Evolutionary conservation across 2,797 vertebrate species (phyloP), one percentile per base, ranked within the genome.

Genomic region (Helicolenus hilgendorfi): DNA sequence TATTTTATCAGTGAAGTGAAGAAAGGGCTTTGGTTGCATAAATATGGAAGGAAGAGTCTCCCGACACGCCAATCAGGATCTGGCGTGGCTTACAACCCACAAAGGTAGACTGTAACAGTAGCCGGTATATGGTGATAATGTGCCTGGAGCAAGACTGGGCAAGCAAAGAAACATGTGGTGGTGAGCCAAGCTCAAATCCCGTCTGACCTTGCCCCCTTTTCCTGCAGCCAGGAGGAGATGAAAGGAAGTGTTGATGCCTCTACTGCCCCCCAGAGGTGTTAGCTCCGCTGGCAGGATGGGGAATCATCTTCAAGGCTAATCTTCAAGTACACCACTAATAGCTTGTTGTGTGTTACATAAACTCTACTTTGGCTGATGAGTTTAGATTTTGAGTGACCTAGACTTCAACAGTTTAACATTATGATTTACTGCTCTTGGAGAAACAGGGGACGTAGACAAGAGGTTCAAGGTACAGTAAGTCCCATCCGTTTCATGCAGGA

Each of bases 111-210:
- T 87, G 92, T 91, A 96, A 96, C 95, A 92, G 95, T 94, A 96
- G 92, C 92, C 77, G 75, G 89, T 91, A 83, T 92, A 87, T 81
- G 93, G 89, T 83, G 90, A 91, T 97, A 96, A 97, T 93, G 29
- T 74, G 94, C 95, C 95, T 91, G 83, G 83, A 96, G 96, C 93
- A 67, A 95, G 90, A 85, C 89, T 87, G 92, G 92, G 94, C 91
- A 84, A 87, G 92, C 92, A 86, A 84, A 93, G 92, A 92, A 93
- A 94, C 94, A 95, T 93, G 94, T 90, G 95, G 89, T 92, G 83
- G 93, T 84, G 91, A 95, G 94, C 94, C 93, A 94, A 94, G 92
- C 93, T 96, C 81, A 96, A 97, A 94, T 95, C 95, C 93, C 92
- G 72, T 90, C 92, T 94, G 95, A 97, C 96, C 96, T 96, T 96